Conservation (phyloP, 2,113 vertebrate genomes). For the Lagopus muta region DNA sequence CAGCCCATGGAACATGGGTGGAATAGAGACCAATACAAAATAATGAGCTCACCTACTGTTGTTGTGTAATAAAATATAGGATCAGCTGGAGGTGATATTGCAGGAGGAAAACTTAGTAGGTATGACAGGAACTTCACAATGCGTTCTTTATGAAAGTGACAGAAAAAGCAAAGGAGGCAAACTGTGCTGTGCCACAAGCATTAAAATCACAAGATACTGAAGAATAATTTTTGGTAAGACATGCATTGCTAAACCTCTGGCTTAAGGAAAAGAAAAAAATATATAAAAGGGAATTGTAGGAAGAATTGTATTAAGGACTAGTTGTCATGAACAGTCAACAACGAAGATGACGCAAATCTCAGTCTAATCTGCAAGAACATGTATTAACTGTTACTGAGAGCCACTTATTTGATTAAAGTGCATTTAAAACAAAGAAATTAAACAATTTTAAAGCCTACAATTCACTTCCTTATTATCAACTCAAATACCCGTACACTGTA, state of each 20-base stretch:
- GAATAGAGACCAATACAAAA: background rate
- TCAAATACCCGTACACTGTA: background rate
- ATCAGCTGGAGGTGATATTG: conserved; percentile 28
- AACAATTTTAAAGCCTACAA: background rate
- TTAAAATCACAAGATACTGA: background rate
- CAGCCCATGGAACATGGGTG: background rate
- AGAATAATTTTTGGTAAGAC: conserved; percentile 5
- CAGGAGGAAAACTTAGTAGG: conserved; percentile 30
- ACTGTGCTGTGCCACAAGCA: background rate
- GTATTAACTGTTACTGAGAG: background rate
- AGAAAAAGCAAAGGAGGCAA: conserved; percentile 28
- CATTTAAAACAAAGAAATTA: conserved; percentile 14
- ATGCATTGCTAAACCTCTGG: background rate
- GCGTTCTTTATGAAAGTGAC: conserved; percentile 16
- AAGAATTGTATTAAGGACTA: background rate
- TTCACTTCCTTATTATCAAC: background rate
- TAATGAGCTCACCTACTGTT: background rate
- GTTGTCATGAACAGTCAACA: background rate
- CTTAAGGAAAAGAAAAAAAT: background rate
- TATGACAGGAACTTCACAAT: conserved; percentile 41
- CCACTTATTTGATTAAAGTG: background rate
- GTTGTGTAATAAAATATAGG: conserved; percentile 12
- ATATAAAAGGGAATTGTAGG: background rate
- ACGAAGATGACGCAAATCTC: background rate
- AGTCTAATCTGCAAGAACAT: background rate